phyloP scores from a whole-genome alignment of 2,797 vertebrate genomes.

The Sandelia bainsii region DNA sequence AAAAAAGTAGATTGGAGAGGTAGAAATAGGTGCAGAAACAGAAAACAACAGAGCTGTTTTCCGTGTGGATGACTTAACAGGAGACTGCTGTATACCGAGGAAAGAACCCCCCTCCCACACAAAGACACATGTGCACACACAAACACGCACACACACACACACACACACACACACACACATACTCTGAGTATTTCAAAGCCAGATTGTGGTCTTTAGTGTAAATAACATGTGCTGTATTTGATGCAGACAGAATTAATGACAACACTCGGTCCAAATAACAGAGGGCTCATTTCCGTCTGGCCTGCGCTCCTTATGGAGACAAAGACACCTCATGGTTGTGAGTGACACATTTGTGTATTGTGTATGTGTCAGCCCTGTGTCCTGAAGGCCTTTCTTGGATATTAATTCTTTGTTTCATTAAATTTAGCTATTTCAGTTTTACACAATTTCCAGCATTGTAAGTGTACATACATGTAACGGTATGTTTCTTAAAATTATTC shows the following conservation, averaged over 20 bases:
- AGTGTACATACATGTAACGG: not conserved
- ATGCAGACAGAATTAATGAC: slow-evolving; percentile 86
- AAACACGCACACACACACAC: slow-evolving; percentile 42
- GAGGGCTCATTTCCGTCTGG: slow-evolving; percentile 80
- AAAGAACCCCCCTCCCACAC: slow-evolving; percentile 23
- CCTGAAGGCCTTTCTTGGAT: not conserved
- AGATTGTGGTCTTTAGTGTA: slow-evolving; percentile 86
- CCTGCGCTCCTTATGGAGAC: slow-evolving; percentile 59
- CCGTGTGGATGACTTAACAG: slow-evolving; percentile 73
- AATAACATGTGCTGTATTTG: slow-evolving; percentile 84
- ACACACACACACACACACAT: slow-evolving; percentile 41
- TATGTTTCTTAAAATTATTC: too few species aligned
- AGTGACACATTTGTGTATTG: slow-evolving; percentile 37
- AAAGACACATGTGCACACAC: slow-evolving; percentile 14
- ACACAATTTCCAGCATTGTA: not conserved
- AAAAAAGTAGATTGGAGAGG: not conserved
- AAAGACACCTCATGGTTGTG: slow-evolving; percentile 60
- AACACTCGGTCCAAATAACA: slow-evolving; percentile 84
- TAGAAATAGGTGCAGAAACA: slow-evolving; percentile 26
- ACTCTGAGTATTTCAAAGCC: slow-evolving; percentile 75
- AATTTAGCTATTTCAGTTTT: not conserved
- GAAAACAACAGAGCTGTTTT: slow-evolving; percentile 70
- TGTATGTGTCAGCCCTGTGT: slow-evolving; percentile 15
- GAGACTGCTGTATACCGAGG: slow-evolving; percentile 64
- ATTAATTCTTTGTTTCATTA: not conserved